Base-by-base conservation (phyloP, 2,113 vertebrate genomes). In the Nannobrachium achirus region DNA sequence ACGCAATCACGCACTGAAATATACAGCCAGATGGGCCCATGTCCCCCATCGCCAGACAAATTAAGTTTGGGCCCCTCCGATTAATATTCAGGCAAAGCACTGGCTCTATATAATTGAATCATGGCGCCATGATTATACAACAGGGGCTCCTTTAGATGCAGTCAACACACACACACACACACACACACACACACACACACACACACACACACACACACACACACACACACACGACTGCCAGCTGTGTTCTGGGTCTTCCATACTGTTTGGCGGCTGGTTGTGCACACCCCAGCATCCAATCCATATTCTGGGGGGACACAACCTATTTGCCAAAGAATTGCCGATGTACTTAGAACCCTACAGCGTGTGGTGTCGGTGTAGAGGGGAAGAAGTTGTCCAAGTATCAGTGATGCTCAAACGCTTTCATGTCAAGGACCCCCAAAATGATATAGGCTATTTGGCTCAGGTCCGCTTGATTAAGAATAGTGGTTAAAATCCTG, bases 81-180 rank as follows among this genome's bases (percentile, higher is more conserved):
- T 89, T 89, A 92, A 91, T 91, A 91, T 91, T 92, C 91, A 89
- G 84, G 78, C 87, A 85, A 89, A 91, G 82, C 88, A 88, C 80
- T 80, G 87, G 85, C 83, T 84, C 85, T 86, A 71, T 85, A 75
- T 90, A 89, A 91, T 90, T 86, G 83, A 87, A 89, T 91, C 84
- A 88, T 55, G 82, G 78, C 83, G 78, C 85, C 78, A 86, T 78
- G 86, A 89, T 82, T 87, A 82, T 90, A 82, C 87, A 84, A 85
- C 88, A 79, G 88, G 84, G 89, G 84, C 85, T 87, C 79, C 84
- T 91, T 92, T 83, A 88, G 76, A 87, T 86, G 83, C 88, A 46
- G 53, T 45, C 45, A 45, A 66, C 63, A 69, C 61, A 65, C 63
- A 42, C 10, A 18, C 7, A 33, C 16, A 18, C 15, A 51, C 16